These are phyloP conservation scores for Phyllostomus hastatus DNA, from an alignment of 2,113 vertebrate genomes.

Conservation along the genomic window DNA sequence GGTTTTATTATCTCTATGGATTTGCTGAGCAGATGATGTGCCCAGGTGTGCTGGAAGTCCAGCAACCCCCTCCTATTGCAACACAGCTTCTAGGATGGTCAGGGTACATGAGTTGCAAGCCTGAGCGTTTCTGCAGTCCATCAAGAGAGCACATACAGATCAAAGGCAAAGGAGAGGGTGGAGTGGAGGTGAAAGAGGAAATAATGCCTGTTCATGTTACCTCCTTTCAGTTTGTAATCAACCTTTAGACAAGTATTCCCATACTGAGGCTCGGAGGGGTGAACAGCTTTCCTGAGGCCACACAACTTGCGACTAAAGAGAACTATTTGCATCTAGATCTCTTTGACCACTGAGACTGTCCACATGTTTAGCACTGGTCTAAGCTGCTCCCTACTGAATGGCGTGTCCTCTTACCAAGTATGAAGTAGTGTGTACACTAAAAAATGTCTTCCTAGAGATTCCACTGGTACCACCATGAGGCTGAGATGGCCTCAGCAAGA, in stretches of 20 bases:
- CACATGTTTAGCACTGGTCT: background rate
- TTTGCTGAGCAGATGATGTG: background rate
- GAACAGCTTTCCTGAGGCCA: background rate
- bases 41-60: background rate
- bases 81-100: background rate
- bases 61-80: background rate
- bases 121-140: background rate
- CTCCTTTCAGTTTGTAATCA: background rate
- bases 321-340: background rate
- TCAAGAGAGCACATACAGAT: accelerated
- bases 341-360: background rate
- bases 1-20: background rate
- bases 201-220: background rate
- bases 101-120: background rate
- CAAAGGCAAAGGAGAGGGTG: background rate
- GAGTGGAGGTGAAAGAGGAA: background rate
- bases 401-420: background rate
- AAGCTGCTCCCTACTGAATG: background rate
- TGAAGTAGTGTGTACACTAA: background rate
- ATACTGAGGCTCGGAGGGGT: background rate
- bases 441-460: background rate
- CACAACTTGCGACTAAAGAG: background rate
- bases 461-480: background rate
- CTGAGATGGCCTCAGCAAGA: background rate
- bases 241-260: background rate